phyloP scores from a whole-genome alignment of 2,113 vertebrate genomes.

The Nothobranchius kuhntae region DNA sequence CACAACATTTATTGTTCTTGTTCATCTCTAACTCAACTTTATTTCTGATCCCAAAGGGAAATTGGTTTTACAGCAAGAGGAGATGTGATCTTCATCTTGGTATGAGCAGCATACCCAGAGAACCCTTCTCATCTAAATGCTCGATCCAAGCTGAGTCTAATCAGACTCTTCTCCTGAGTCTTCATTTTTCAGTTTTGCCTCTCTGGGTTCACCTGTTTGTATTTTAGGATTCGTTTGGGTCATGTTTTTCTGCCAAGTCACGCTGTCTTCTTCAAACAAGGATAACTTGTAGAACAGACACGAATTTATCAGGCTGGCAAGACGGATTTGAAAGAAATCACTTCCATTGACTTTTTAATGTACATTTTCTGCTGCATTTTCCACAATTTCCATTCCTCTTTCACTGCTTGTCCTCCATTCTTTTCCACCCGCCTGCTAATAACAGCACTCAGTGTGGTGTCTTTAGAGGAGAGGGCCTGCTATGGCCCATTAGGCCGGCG shows the following conservation, averaged over 20 bases:
- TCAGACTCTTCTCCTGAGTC: neutral
- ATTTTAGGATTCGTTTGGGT: conserved; percentile 30
- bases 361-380: conserved; percentile 15
- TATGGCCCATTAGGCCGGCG: conserved; percentile 75
- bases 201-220: neutral
- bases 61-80: too few species aligned
- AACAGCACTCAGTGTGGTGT: conserved; percentile 62
- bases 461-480: conserved; percentile 61
- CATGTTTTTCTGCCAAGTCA: conserved; percentile 36
- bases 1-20: too few species aligned
- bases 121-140: too few species aligned
- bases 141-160: neutral
- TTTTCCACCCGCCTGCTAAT: conserved; percentile 58
- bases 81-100: too few species aligned
- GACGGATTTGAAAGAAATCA: conserved; percentile 51
- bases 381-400: conserved; percentile 8
- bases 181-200: neutral
- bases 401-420: conserved; percentile 14
- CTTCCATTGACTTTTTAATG: conserved; percentile 8
- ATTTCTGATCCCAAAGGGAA: too few species aligned
- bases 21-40: too few species aligned
- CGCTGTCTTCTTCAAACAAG: conserved; percentile 34
- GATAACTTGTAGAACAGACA: neutral
- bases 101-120: too few species aligned
- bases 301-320: neutral